Evolutionary conservation across 2,113 vertebrate genomes (phyloP).

Genomic region (Silurus meridionalis): DNA sequence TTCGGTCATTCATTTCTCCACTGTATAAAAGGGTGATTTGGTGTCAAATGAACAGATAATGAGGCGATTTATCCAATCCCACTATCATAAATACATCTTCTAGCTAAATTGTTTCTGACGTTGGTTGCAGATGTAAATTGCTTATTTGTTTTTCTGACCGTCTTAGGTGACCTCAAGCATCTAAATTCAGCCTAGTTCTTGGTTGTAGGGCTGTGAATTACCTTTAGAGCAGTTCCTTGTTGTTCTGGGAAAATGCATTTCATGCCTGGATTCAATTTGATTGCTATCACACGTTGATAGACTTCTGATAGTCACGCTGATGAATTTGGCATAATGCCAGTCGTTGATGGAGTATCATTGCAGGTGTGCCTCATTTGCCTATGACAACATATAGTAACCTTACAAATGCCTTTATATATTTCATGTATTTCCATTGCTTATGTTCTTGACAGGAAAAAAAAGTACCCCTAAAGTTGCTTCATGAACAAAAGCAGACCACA

Average conservation of each 20-base stretch:
- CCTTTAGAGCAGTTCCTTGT: background rate
- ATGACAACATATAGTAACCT: background rate
- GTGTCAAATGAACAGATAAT: background rate
- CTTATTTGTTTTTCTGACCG: background rate
- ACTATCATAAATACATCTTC: background rate
- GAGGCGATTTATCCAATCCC: background rate
- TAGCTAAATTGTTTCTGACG: background rate
- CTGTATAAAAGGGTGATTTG: background rate
- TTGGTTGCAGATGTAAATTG: background rate
- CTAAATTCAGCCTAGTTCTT: background rate
- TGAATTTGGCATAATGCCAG: background rate
- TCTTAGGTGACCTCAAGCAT: background rate
- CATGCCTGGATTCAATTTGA: constrained; percentile 8
- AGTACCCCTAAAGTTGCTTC: constrained; percentile 25
- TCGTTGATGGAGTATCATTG: background rate
- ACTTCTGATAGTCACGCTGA: background rate
- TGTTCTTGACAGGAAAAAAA: constrained; percentile 24
- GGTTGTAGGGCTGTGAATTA: background rate
- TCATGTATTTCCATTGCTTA: background rate
- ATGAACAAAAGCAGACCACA: constrained; percentile 19
- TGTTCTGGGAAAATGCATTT: constrained; percentile 5
- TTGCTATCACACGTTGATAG: background rate
- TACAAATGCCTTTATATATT: background rate
- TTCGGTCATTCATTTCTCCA: background rate
- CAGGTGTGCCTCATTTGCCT: constrained; percentile 9